Evolutionary conservation across 1,140 invertebrate species (phyloP), one percentile per base, ranked within the genome.

Genomic region (Phymastichus coffea): DNA sequence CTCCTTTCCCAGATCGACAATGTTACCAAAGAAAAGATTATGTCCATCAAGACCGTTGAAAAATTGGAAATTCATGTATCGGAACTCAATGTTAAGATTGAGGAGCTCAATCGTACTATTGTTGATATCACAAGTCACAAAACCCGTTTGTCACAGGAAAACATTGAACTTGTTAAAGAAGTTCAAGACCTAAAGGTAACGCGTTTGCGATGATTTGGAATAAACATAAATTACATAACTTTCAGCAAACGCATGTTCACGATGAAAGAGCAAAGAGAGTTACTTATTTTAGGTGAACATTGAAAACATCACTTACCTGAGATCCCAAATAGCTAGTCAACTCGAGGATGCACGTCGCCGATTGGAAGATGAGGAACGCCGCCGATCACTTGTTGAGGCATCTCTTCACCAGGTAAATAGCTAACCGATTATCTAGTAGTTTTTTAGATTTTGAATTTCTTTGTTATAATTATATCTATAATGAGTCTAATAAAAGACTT

Each of bases 301-400:
- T 74, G 95, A 97, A 81, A 96, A 93, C 76, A 86, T 90, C 65
- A 85, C 86, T 63, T 96, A 96, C 82, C 85, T 94, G 76, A 96
- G 88, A 82, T 87, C 86, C 70, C 93, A 97, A 80, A 78, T 96
- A 30, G 87, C 86, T 58, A 86, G 90, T 66, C 94, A 96, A 82
- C 85, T 97, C 56, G 95, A 98, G 71, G 95, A 98, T 80, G 88
- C 92, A 66, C 89, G 93, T 70, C 90, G 95, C 70, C 88, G 92
- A 72, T 86, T 95, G 63, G 95, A 98, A 80, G 94, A 97, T 81
- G 95, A 97, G 74, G 95, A 97, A 73, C 87, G 93, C 75, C 91
- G 94, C 78, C 91, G 94, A 70, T 87, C 91, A 43, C 83, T 93
- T 68, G 81, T 97, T 69, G 94, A 97, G 77, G 88, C 91, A 63